These are phyloP conservation scores for Rhizomys pruinosus DNA, from an alignment of 2,113 vertebrate species.

Conservation along the genomic window DNA sequence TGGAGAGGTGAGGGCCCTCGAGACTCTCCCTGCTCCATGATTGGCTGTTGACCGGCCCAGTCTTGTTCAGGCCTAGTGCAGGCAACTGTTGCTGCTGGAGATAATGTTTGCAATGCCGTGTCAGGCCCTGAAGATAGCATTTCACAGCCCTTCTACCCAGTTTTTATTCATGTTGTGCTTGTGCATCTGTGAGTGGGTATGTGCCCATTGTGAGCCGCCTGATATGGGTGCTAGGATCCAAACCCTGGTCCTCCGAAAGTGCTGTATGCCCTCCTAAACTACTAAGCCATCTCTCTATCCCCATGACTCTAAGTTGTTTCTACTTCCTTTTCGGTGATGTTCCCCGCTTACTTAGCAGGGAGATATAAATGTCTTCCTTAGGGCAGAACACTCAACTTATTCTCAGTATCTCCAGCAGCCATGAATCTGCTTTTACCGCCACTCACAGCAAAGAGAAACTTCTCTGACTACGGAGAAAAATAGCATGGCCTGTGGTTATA, in stretches of 20 bases:
- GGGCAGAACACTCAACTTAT: not conserved
- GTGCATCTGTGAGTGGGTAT: not conserved
- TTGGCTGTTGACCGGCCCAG: not conserved
- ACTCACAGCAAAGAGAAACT: not conserved
- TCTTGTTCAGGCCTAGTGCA: not conserved
- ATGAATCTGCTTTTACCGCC: not conserved
- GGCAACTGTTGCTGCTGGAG: not conserved
- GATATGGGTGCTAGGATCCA: not conserved
- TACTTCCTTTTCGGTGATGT: not conserved
- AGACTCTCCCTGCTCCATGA: not conserved
- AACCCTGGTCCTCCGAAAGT: no score
- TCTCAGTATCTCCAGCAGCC: not conserved
- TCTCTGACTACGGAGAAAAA: not conserved
- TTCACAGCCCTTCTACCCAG: not conserved
- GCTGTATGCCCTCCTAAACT: not conserved
- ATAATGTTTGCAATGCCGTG: not conserved
- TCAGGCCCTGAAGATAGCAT: no score
- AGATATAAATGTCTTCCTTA: not conserved
- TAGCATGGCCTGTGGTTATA: not conserved
- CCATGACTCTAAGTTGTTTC: not conserved
- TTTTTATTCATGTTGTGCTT: not conserved
- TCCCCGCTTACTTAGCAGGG: not conserved
- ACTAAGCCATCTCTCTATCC: not conserved
- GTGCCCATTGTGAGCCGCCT: not conserved
- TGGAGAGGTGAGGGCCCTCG: not conserved